Percentiles rank a stretch among this genome's conserved stretches.
Evolutionary conservation across 2,113 vertebrate species (phyloP).

Genomic region (Anarhynchus alexandrinus): DNA sequence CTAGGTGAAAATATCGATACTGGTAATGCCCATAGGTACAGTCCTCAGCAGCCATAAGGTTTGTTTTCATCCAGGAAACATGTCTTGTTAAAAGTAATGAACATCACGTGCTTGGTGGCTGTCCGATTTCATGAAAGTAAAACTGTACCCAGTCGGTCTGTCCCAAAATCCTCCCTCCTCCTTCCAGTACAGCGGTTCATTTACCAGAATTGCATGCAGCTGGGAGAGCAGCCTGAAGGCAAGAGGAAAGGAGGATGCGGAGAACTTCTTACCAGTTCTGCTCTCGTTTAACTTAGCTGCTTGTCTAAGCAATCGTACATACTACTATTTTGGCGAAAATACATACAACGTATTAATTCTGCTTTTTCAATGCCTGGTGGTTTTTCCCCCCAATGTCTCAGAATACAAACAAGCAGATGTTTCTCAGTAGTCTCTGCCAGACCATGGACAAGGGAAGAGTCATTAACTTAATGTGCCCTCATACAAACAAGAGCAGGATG

Average conservation of each 20-base stretch:
- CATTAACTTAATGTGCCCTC: too few species aligned
- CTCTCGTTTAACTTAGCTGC: background rate
- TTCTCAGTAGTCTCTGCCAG: background rate
- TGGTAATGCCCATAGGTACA: background rate
- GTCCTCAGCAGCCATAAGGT: background rate
- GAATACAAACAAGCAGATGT: background rate
- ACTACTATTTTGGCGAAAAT: background rate
- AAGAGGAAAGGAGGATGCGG: background rate
- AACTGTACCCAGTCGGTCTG: background rate
- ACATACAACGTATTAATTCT: accelerated
- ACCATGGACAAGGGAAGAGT: background rate
- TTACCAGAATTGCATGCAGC: background rate
- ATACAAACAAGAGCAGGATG: background rate
- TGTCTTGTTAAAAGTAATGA: background rate
- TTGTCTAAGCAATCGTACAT: background rate
- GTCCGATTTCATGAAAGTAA: background rate
- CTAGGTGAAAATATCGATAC: background rate
- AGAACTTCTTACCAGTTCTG: background rate
- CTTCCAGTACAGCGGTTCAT: background rate
- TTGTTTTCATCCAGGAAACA: background rate
- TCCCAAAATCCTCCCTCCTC: background rate
- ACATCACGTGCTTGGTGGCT: background rate
- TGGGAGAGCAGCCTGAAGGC: background rate
- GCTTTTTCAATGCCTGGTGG: background rate
- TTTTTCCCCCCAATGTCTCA: accelerated